These are phyloP conservation scores for Cataglyphis albicans DNA, from an alignment of 2,888 invertebrate species.

Conservation along the genomic window DNA sequence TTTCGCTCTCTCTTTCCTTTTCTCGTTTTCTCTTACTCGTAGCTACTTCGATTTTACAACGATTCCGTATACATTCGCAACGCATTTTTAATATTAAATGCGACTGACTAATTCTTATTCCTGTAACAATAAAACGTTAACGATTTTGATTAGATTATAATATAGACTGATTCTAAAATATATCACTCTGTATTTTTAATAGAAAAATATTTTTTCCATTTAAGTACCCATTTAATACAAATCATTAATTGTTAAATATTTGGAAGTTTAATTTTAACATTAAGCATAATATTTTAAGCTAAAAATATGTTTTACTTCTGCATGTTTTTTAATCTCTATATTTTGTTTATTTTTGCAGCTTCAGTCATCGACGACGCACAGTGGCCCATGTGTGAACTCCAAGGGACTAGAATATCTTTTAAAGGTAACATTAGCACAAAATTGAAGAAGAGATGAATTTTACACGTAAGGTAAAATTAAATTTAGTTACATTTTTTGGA, in stretches of 20 bases:
- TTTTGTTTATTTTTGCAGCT: conserved; percentile 30
- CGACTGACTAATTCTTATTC: neutral
- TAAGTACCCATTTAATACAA: too few species aligned
- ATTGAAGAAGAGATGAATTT: neutral
- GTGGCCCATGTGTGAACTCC: conserved; percentile 26
- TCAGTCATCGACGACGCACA: conserved; percentile 35
- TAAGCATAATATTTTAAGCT: neutral
- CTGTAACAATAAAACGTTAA: too few species aligned
- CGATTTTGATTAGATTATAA: conserved; percentile 2
- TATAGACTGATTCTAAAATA: neutral
- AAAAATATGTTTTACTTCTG: neutral
- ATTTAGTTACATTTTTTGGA: neutral
- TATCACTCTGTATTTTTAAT: neutral
- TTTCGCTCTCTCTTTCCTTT: neutral
- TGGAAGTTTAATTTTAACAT: neutral
- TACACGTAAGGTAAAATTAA: neutral
- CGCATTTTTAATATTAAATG: conserved; percentile 22
- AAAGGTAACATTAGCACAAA: conserved; percentile 21
- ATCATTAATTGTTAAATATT: neutral
- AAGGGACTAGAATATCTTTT: conserved; percentile 33
- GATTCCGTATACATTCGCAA: neutral
- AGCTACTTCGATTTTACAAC: neutral
- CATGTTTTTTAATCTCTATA: neutral
- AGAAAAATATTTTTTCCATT: conserved; percentile 11
- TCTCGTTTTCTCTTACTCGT: neutral